Base-by-base conservation (phyloP, 2,113 vertebrate species). In the Pandion haliaetus region DNA sequence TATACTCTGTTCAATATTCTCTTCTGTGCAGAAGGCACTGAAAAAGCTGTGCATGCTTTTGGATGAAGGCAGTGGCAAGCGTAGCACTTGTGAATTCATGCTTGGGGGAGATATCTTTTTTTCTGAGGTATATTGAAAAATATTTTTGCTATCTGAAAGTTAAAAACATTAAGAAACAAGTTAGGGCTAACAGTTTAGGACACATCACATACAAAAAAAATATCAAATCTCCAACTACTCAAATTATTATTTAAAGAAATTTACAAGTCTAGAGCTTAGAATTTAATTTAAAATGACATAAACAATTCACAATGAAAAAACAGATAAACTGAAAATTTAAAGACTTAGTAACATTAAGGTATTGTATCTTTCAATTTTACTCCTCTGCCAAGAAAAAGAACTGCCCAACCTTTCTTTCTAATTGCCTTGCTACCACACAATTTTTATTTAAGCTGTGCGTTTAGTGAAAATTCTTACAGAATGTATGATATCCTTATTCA, bases 1-100 rank as follows among this genome's bases (percentile, higher is more conserved):
- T 94, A 99, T 96, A 90, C 99, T 99, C 77, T 99, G 99, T 55
- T 98, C 98, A 95, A 99, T 95, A 96, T 99, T 99, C 62, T 99
- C 99, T 95, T 99, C 99, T 49, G 99, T 99, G 98, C 99, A 99
- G 95, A 99, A 99, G 98, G 98, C 98, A 98, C 98, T 98, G 71
- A 98, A 97, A 96, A 99, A 95, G 95, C 93, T 98, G 93, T 98
- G 98, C 87, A 97, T 98, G 90, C 88, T 98, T 98, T 98, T 99
- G 96, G 98, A 98, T 77, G 98, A 97, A 94, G 98, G 98, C 96
- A 98, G 96, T 94, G 98, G 80, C 87, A 98, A 98, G 83, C 92
- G 97, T 72, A 98, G 98, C 77, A 98, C 98, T 96, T 98, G 96
- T 76, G 97, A 97, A 96, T 97, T 98, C 93, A 98, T 98, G 91